These are phyloP conservation scores for Brenthis hecate DNA, from an alignment of 2,888 invertebrate species.

Conservation along the genomic window DNA sequence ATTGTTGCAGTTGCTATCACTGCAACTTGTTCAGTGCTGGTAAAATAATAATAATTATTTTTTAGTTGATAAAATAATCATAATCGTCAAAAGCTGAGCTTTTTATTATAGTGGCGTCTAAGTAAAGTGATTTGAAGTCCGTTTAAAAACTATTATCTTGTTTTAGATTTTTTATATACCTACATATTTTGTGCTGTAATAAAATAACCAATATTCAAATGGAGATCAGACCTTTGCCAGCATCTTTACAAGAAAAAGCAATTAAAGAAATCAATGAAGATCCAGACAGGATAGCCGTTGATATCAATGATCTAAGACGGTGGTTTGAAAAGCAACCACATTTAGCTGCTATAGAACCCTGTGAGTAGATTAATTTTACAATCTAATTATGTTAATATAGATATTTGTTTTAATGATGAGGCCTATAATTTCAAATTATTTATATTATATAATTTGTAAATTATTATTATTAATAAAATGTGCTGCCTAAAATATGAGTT, in stretches of 20 bases:
- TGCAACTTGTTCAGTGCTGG: no score
- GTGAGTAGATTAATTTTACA: slow-evolving; percentile 51
- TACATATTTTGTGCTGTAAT: neutral
- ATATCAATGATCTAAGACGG: slow-evolving; percentile 64
- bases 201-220: neutral
- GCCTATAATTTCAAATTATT: neutral
- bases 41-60: no score
- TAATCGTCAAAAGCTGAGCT: no score
- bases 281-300: slow-evolving; percentile 55
- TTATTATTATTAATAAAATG: neutral
- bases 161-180: neutral
- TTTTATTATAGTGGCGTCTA: no score
- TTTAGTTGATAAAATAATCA: no score
- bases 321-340: slow-evolving; percentile 80
- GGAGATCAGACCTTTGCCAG: slow-evolving; percentile 51
- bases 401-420: neutral
- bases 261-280: slow-evolving; percentile 76
- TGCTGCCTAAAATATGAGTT: no score
- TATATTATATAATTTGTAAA: neutral
- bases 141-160: neutral
- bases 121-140: neutral
- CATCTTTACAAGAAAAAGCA: slow-evolving; percentile 65
- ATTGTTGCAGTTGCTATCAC: no score
- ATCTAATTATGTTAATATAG: no score
- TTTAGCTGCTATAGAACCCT: slow-evolving; percentile 59